These are phyloP conservation scores for Catharus bicknelli DNA, from an alignment of 2,113 vertebrate species.

Conservation along the genomic window DNA sequence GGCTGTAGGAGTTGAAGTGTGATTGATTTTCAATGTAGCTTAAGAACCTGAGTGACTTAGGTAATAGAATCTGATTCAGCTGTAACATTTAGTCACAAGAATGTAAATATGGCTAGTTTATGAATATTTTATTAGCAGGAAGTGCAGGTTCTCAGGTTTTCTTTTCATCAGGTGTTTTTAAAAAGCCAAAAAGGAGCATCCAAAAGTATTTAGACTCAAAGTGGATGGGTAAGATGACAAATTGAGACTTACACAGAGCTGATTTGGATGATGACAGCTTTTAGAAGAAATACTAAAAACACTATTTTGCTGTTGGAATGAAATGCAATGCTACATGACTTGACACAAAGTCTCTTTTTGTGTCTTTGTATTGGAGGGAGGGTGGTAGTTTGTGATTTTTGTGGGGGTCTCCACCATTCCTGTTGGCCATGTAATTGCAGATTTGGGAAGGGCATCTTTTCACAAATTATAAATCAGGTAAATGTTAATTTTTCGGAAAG, in stretches of 20 bases:
- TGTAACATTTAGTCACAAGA: not conserved
- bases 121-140: not conserved
- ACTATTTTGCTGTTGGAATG: not conserved
- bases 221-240: not conserved
- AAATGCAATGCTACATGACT: not conserved
- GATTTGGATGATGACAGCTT: not conserved
- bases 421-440: not conserved
- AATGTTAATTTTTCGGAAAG: not conserved
- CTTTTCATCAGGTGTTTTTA: not conserved
- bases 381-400: not conserved
- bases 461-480: not conserved
- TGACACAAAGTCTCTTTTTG: not conserved
- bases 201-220: too few species aligned
- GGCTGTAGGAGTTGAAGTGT: not conserved
- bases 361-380: not conserved
- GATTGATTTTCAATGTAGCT: not conserved
- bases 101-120: not conserved
- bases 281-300: not conserved
- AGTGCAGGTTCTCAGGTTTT: not conserved
- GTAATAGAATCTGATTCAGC: not conserved
- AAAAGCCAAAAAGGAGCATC: not conserved
- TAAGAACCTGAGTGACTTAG: not conserved
- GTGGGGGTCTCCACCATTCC: not conserved
- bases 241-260: not conserved
- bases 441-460: not conserved